phyloP scores from a whole-genome alignment of 2,797 vertebrate genomes.

The Leucoraja ocellata region DNA sequence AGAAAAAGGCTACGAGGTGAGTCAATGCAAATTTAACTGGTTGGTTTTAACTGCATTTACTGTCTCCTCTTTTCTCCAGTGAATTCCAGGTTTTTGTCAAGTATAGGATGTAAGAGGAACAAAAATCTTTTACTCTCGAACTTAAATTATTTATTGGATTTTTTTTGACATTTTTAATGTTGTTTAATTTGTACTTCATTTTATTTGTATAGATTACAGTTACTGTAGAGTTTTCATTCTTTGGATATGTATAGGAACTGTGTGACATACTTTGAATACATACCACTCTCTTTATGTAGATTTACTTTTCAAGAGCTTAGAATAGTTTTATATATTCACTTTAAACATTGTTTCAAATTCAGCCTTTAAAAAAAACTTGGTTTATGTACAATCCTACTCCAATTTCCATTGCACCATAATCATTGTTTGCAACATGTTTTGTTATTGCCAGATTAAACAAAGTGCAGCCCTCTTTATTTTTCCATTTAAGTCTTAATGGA shows the following conservation, averaged over 20 bases:
- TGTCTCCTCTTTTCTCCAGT: slow-evolving; percentile 72
- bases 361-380: neutral
- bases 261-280: neutral
- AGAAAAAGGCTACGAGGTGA: slow-evolving; percentile 92
- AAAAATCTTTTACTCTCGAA: no score
- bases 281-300: neutral
- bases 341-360: neutral
- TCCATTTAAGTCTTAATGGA: neutral
- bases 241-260: neutral
- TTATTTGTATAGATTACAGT: neutral
- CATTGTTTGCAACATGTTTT: neutral
- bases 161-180: neutral
- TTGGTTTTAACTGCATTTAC: slow-evolving; percentile 47
- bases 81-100: slow-evolving; percentile 59
- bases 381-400: neutral
- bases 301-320: neutral
- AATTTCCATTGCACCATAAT: neutral
- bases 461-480: neutral
- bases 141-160: no score
- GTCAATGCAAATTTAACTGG: slow-evolving; percentile 57
- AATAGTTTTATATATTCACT: neutral
- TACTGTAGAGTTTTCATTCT: neutral
- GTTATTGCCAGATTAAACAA: neutral
- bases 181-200: neutral
- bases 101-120: no score